Conservation (phyloP, 2,113 vertebrate species). For the Sorex araneus region DNA sequence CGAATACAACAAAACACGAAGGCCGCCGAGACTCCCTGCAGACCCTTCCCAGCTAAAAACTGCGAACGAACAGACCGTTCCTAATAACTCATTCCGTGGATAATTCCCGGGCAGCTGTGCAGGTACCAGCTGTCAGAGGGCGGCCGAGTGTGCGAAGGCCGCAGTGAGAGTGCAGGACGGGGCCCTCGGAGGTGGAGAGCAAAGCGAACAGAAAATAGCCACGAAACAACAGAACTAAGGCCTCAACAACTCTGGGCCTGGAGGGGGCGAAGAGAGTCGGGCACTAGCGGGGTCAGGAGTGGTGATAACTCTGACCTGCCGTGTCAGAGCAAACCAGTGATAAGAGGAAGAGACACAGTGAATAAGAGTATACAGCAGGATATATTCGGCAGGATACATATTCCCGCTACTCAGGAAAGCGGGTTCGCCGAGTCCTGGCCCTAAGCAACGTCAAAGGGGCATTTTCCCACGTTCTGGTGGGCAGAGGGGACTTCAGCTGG, state of each 20-base stretch:
- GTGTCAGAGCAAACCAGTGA: no score
- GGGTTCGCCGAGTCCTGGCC: neutral
- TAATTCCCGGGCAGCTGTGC: neutral
- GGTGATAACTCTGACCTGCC: no score
- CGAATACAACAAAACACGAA: neutral
- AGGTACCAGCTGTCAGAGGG: neutral
- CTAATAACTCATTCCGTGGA: rapidly evolving
- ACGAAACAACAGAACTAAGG: no score
- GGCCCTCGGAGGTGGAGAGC: no score
- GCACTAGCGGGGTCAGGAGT: neutral
- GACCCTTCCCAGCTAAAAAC: neutral
- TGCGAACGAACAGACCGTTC: neutral
- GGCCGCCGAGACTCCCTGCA: no score
- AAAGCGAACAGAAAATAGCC: no score
- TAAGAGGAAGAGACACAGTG: no score
- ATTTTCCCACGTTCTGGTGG: neutral
- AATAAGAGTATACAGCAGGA: neutral
- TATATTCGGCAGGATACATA: no score
- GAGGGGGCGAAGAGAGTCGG: neutral
- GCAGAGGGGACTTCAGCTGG: neutral
- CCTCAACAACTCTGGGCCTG: no score
- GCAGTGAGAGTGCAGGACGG: no score
- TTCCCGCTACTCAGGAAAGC: neutral
- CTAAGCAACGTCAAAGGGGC: neutral
- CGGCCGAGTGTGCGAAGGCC: no score